Evolutionary conservation across 1,140 invertebrate species (phyloP).

Genomic region (Ectropis grisescens): DNA sequence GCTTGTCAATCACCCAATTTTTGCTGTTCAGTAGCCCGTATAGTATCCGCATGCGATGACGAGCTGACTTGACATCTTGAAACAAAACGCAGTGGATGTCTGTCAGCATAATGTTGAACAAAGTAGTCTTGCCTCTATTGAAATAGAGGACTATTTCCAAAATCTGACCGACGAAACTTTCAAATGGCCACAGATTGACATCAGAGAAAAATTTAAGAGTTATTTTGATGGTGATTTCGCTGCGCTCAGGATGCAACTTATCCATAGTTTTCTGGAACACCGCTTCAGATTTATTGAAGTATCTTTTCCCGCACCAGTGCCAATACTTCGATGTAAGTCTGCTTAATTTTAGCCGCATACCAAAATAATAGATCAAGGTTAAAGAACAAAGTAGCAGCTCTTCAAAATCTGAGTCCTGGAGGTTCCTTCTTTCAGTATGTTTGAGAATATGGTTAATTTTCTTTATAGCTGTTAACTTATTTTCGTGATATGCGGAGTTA

Average conservation of each 20-base stretch:
- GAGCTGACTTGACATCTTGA: slow-evolving; percentile 20
- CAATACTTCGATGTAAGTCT: slow-evolving; percentile 12
- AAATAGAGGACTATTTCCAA: slow-evolving; percentile 30
- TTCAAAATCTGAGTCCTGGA: slow-evolving; percentile 20
- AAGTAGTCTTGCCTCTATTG: slow-evolving; percentile 17
- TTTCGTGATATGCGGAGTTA: slow-evolving; percentile 13
- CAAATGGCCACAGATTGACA: slow-evolving; percentile 22
- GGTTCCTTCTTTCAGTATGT: slow-evolving; percentile 6
- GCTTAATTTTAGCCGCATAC: slow-evolving; percentile 26
- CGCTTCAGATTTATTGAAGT: slow-evolving; percentile 21
- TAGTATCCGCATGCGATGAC: slow-evolving; percentile 51
- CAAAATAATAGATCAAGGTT: slow-evolving; percentile 29
- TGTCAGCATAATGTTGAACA: slow-evolving; percentile 30
- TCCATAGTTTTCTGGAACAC: slow-evolving; percentile 25
- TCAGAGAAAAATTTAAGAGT: slow-evolving; percentile 25
- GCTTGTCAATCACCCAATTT: slow-evolving; percentile 59
- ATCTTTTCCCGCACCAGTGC: slow-evolving; percentile 15
- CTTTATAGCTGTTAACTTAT: slow-evolving; percentile 20
- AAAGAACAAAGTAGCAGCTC: slow-evolving; percentile 22
- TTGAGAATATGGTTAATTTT: slow-evolving; percentile 18
- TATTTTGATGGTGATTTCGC: slow-evolving; percentile 21
- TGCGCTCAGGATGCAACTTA: slow-evolving; percentile 21
- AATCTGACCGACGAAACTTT: slow-evolving; percentile 29
- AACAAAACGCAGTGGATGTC: slow-evolving; percentile 26
- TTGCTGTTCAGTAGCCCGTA: slow-evolving; percentile 60